These are phyloP conservation scores for Thunnus thynnus DNA, from an alignment of 2,113 vertebrate genomes.

Conservation along the genomic window DNA sequence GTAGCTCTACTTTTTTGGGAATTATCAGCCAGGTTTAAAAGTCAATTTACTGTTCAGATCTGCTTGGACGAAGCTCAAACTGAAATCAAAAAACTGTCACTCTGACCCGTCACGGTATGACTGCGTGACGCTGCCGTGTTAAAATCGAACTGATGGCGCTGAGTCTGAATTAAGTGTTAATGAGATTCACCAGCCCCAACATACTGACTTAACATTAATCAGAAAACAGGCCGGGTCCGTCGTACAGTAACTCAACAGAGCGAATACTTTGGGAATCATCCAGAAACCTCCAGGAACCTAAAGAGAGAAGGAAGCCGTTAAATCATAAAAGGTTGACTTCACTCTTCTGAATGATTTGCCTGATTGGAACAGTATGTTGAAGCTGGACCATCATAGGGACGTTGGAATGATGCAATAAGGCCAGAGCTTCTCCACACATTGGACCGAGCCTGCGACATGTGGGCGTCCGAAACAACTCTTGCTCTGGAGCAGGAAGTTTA, in stretches of 20 bases:
- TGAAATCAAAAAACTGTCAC: constrained; percentile 2
- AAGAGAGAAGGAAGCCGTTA: constrained; percentile 82
- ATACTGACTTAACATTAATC: constrained; percentile 74
- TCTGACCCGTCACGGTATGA: not conserved
- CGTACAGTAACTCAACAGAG: constrained; percentile 51
- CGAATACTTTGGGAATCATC: constrained; percentile 70
- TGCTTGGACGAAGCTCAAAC: too few relatives aligned
- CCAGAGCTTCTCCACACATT: constrained; percentile 34
- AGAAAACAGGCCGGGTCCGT: constrained; percentile 51
- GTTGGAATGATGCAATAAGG: constrained; percentile 68
- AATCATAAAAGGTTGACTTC: constrained; percentile 83
- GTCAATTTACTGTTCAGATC: too few relatives aligned
- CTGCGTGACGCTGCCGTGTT: not conserved
- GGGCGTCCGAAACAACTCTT: too few relatives aligned
- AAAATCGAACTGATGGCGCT: constrained; percentile 25
- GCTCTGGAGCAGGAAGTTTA: constrained; percentile 51
- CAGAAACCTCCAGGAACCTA: constrained; percentile 75
- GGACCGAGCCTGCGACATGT: constrained; percentile 24
- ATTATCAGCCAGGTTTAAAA: too few relatives aligned
- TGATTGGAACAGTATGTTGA: constrained; percentile 82
- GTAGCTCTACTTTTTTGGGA: too few relatives aligned
- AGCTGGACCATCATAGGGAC: constrained; percentile 52
- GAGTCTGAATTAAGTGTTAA: constrained; percentile 65
- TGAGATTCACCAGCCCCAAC: constrained; percentile 64
- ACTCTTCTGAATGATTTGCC: constrained; percentile 77